A percentile compares a stretch with the other conserved stretches of the same genome.
These are phyloP conservation scores for Peromyscus maniculatus DNA, from an alignment of 2,113 vertebrate genomes.

Conservation along the genomic window DNA sequence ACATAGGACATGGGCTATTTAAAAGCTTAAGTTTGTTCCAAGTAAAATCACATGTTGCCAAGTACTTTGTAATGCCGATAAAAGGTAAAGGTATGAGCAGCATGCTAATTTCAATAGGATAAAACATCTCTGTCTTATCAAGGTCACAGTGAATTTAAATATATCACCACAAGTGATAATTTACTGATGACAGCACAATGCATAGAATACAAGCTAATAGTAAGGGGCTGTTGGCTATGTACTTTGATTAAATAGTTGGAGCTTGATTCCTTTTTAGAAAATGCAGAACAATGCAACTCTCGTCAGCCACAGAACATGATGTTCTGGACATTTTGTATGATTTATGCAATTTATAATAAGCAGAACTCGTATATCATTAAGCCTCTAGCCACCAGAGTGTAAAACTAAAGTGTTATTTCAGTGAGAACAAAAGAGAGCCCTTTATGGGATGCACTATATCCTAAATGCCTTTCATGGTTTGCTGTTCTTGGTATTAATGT, in stretches of 20 bases:
- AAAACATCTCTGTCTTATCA: background rate
- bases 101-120: conserved; percentile 43
- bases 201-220: conserved; percentile 38
- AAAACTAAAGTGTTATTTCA: conserved; percentile 66
- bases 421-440: background rate
- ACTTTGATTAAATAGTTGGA: conserved; percentile 14
- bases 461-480: conserved; percentile 54
- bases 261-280: conserved; percentile 66
- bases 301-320: conserved; percentile 1
- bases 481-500: conserved; percentile 35
- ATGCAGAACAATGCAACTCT: conserved; percentile 26
- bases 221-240: background rate
- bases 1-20: conserved; percentile 50
- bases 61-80: conserved; percentile 56
- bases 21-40: conserved; percentile 63
- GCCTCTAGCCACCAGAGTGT: background rate
- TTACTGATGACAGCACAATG: conserved; percentile 32
- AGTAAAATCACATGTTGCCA: conserved; percentile 55
- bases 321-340: conserved; percentile 58
- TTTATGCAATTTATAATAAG: conserved; percentile 63
- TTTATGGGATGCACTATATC: conserved; percentile 41
- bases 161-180: conserved; percentile 4
- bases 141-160: conserved; percentile 55
- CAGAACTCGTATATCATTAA: conserved; percentile 54
- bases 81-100: conserved; percentile 49